A percentile compares a stretch with the other conserved stretches of the same genome.
phyloP scores from a whole-genome alignment of 2,888 invertebrate genomes.

The Aleiodes leptofemur region DNA sequence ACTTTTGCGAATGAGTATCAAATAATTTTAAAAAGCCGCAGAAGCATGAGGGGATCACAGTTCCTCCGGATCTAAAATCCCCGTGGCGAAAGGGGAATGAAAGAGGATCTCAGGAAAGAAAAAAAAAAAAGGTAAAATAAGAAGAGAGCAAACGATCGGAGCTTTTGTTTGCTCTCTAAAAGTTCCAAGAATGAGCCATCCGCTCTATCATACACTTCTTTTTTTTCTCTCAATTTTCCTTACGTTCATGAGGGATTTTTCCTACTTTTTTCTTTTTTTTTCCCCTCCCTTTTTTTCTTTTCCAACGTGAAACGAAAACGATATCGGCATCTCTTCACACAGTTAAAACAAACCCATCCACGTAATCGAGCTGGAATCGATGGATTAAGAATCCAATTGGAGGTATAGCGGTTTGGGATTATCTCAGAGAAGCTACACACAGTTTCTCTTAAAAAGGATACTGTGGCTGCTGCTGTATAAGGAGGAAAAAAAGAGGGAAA shows the following conservation, averaged over 20 bases:
- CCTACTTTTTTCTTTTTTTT: not conserved
- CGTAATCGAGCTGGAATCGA: slow-evolving; percentile 64
- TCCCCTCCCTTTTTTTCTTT: slow-evolving; percentile 20
- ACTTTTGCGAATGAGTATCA: slow-evolving; percentile 6
- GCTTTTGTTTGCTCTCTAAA: slow-evolving; percentile 52
- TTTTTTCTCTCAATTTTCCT: slow-evolving; percentile 41
- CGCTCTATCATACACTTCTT: slow-evolving; percentile 1
- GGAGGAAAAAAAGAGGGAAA: no score
- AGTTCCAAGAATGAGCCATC: slow-evolving; percentile 42
- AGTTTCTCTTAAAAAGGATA: no score
- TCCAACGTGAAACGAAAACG: not conserved
- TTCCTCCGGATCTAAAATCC: slow-evolving; percentile 44
- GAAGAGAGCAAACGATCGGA: slow-evolving; percentile 37
- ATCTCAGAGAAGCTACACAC: slow-evolving; percentile 21
- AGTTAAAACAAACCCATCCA: slow-evolving; percentile 58
- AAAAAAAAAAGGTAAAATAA: not conserved
- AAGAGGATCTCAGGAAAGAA: slow-evolving; percentile 45
- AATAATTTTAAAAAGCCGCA: slow-evolving; percentile 31
- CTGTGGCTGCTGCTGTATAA: no score
- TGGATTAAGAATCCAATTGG: slow-evolving; percentile 68
- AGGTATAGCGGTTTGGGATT: slow-evolving; percentile 44
- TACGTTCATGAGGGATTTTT: slow-evolving; percentile 36
- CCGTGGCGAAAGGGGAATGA: slow-evolving; percentile 36
- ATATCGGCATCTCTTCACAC: slow-evolving; percentile 46
- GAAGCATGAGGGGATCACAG: slow-evolving; percentile 9